Conservation (phyloP, 2,888 invertebrate genomes). For the Timema podura region DNA sequence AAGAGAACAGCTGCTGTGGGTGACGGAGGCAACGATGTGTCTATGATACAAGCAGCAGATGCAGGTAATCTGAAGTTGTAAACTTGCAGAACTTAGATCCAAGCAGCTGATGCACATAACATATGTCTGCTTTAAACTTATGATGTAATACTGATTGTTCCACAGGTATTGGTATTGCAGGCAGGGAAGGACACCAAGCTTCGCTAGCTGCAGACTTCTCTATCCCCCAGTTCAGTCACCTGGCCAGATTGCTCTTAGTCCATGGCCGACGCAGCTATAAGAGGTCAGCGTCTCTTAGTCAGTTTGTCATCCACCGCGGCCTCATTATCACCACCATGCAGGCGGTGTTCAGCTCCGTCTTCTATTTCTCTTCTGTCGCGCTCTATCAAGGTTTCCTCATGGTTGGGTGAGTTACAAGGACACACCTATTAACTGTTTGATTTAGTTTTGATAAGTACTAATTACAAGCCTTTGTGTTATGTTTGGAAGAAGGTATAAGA, state of each 20-base stretch:
- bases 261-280: conserved; percentile 92
- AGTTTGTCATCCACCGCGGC: conserved; percentile 98
- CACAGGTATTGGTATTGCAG: conserved; percentile 80
- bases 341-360: conserved; percentile 98
- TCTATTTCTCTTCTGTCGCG: conserved; percentile 96
- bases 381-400: conserved; percentile 98
- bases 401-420: conserved; percentile 68
- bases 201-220: conserved; percentile 98
- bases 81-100: not conserved
- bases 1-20: conserved; percentile 56
- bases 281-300: conserved; percentile 93
- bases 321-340: conserved; percentile 98
- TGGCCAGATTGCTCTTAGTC: conserved; percentile 79
- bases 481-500: too few relatives aligned
- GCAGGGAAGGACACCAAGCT: conserved; percentile 85
- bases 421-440: not conserved
- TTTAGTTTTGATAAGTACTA: not conserved
- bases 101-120: too few relatives aligned
- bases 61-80: conserved; percentile 42
- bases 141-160: too few relatives aligned
- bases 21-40: conserved; percentile 69
- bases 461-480: too few relatives aligned
- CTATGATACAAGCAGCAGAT: conserved; percentile 65
- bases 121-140: too few relatives aligned
- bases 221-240: conserved; percentile 80